A percentile compares a stretch with the other conserved stretches of the same genome.
Conservation (phyloP, 1,140 invertebrate species). For the Araneus ventricosus region DNA sequence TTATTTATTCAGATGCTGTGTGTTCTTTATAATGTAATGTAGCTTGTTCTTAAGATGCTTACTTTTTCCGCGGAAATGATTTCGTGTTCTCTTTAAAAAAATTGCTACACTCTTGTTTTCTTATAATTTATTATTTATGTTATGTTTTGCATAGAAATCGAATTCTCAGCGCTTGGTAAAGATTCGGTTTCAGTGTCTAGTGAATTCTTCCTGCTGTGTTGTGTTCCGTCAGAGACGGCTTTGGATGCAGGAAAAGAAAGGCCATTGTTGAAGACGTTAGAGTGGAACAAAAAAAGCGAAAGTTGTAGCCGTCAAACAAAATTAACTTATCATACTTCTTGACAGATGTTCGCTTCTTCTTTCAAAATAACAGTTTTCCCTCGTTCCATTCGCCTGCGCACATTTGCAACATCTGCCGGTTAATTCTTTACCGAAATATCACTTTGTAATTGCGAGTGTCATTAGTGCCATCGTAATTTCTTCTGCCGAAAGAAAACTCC, state of each 20-base stretch:
- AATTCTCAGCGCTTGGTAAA: background rate
- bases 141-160: background rate
- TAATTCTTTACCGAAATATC: slow-evolving; percentile 14
- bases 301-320: background rate
- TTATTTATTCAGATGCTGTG: no score
- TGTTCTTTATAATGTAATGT: no score
- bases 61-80: no score
- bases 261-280: background rate
- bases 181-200: background rate
- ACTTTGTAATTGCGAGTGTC: slow-evolving; percentile 28
- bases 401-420: slow-evolving; percentile 22
- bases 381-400: slow-evolving; percentile 23
- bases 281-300: background rate
- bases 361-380: background rate
- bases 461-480: slow-evolving; percentile 30
- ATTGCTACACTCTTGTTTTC: no score
- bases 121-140: no score
- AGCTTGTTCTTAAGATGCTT: no score
- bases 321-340: slow-evolving; percentile 10
- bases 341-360: background rate
- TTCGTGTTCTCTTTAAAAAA: no score
- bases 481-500: background rate
- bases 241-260: background rate
- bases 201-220: no score
- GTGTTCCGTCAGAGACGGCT: background rate